Conservation (phyloP, 2,113 vertebrate species). For the Nesoenas mayeri region DNA sequence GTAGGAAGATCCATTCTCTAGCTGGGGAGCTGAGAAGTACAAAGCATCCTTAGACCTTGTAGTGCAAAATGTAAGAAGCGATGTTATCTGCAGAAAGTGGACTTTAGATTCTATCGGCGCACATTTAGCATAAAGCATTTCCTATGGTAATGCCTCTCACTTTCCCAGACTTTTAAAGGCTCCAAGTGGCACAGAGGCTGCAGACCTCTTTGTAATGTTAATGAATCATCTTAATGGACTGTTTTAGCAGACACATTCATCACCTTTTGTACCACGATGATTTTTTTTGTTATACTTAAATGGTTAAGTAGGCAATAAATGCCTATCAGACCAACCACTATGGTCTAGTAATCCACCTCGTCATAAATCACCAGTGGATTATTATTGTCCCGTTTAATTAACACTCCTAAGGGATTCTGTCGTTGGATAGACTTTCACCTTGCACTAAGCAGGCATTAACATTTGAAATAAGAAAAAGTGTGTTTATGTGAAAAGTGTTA, state of each 20-base stretch:
- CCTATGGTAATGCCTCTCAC: slow-evolving; percentile 61
- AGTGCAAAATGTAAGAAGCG: slow-evolving; percentile 64
- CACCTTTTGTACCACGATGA: slow-evolving; percentile 72
- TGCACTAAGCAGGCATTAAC: slow-evolving; percentile 41
- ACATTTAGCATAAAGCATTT: slow-evolving; percentile 60
- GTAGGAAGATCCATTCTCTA: slow-evolving; percentile 34
- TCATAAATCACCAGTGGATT: slow-evolving; percentile 68
- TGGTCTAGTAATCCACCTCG: slow-evolving; percentile 58
- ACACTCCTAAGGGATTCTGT: slow-evolving; percentile 53
- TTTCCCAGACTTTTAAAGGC: slow-evolving; percentile 54
- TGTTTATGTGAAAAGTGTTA: slow-evolving; percentile 35
- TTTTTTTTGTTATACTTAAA: slow-evolving; percentile 73
- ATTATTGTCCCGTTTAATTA: slow-evolving; percentile 70
- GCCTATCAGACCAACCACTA: slow-evolving; percentile 69
- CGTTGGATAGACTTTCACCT: slow-evolving; percentile 51
- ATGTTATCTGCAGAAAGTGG: slow-evolving; percentile 69
- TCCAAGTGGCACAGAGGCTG: slow-evolving; percentile 61
- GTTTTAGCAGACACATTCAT: slow-evolving; percentile 74
- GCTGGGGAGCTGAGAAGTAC: slow-evolving; percentile 42
- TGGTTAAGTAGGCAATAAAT: slow-evolving; percentile 76
- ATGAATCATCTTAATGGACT: slow-evolving; percentile 79
- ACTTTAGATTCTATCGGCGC: slow-evolving; percentile 65
- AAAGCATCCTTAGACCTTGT: slow-evolving; percentile 61
- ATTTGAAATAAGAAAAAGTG: slow-evolving; percentile 39
- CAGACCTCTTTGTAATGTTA: slow-evolving; percentile 69